These are phyloP conservation scores for Madoqua kirkii DNA, from an alignment of 2,113 vertebrate genomes.

Conservation along the genomic window DNA sequence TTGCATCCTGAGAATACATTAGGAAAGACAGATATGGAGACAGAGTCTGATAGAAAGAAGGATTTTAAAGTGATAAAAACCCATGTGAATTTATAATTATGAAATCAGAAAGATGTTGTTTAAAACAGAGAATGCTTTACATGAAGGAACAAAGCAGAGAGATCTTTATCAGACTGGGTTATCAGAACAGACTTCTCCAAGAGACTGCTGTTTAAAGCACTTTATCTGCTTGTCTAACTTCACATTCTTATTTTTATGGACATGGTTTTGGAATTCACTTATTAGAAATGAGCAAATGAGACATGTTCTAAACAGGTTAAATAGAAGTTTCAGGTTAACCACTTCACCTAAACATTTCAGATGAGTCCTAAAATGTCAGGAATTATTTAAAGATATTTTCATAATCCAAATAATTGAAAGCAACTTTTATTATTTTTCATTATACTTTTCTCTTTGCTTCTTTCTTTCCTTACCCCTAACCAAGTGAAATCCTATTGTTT, in stretches of 20 bases:
- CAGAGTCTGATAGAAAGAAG: neutral
- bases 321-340: neutral
- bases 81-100: neutral
- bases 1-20: too few species aligned
- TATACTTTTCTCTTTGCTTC: neutral
- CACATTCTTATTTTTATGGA: neutral
- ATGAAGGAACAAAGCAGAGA: neutral
- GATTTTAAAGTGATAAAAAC: neutral
- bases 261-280: neutral
- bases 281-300: neutral
- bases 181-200: neutral
- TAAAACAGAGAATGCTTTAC: neutral
- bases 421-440: neutral
- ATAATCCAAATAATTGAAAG: neutral
- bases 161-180: neutral
- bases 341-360: slow-evolving; percentile 10
- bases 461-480: neutral
- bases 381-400: neutral
- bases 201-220: neutral
- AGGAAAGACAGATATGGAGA: neutral
- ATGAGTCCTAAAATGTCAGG: neutral
- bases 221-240: neutral
- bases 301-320: neutral
- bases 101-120: neutral
- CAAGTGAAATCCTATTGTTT: neutral